Evolutionary conservation across 2,113 vertebrate species (phyloP).

Genomic region (Scortum barcoo): DNA sequence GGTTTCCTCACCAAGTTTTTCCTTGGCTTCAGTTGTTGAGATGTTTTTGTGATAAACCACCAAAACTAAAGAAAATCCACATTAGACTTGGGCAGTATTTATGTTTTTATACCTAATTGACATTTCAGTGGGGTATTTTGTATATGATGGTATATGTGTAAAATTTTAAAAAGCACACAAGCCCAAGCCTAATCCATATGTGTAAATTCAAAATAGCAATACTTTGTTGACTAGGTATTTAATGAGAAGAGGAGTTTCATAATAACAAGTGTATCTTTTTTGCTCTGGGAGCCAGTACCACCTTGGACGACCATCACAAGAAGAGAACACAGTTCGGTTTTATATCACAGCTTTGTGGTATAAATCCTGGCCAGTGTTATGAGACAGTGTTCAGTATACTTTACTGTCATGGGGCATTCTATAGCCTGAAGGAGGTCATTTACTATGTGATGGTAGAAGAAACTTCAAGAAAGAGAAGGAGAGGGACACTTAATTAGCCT

Average conservation of each 20-base stretch:
- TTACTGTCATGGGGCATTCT: neutral
- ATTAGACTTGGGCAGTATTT: too few species aligned
- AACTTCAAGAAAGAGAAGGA: neutral
- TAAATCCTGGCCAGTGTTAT: neutral
- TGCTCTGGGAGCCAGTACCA: neutral
- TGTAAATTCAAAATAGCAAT: neutral
- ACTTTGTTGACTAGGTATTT: neutral
- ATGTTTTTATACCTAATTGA: too few species aligned
- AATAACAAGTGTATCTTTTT: neutral
- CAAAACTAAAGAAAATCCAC: neutral
- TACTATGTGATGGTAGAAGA: neutral
- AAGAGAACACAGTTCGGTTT: neutral
- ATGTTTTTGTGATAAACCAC: neutral
- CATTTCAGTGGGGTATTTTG: too few species aligned
- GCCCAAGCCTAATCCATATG: too few species aligned
- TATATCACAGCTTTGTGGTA: neutral
- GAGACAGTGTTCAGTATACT: neutral
- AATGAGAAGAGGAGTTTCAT: neutral
- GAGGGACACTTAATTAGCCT: slow-evolving; percentile 15
- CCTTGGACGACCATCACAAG: neutral
- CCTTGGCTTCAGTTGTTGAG: neutral
- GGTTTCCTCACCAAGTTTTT: neutral
- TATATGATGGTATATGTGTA: too few species aligned
- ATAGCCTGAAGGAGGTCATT: slow-evolving; percentile 1
- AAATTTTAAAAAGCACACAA: too few species aligned